A percentile compares a stretch with the other conserved stretches of the same genome.
These are phyloP conservation scores for Anas capensis DNA, from an alignment of 2,797 vertebrate genomes.

Conservation along the genomic window DNA sequence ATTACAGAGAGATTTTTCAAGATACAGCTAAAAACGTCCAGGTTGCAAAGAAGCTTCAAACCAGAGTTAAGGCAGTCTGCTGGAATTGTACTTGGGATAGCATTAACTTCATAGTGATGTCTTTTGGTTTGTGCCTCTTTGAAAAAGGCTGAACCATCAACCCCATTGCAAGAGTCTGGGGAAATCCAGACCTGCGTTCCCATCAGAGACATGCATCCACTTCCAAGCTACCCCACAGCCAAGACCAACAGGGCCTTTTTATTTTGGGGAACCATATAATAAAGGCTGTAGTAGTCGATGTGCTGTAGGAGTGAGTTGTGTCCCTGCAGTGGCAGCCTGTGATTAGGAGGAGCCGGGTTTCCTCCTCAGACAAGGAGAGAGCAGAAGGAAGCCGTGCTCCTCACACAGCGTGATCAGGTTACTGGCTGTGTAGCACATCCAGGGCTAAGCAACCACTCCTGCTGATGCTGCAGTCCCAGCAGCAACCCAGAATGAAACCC, in stretches of 20 bases:
- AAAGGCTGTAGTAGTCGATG: not conserved
- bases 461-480: constrained; percentile 13
- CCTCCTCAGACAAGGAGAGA: not conserved
- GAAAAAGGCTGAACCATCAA: not conserved
- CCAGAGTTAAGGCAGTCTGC: not conserved
- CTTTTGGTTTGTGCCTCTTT: not conserved
- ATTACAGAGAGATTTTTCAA: not conserved
- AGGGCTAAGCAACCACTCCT: constrained; percentile 3
- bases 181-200: not conserved
- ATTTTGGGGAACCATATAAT: not conserved
- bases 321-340: not conserved
- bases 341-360: not conserved
- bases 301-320: not conserved
- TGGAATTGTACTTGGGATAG: not conserved
- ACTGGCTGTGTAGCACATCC: not conserved
- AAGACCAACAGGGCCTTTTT: not conserved
- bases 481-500: constrained; percentile 39
- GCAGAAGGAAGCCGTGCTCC: not conserved
- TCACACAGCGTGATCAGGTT: not conserved
- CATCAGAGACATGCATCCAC: accelerated
- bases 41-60: not conserved
- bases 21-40: not conserved
- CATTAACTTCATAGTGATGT: not conserved
- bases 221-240: not conserved
- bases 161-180: not conserved